phyloP scores from a whole-genome alignment of 2,113 vertebrate species.

The Diadophis punctatus region DNA sequence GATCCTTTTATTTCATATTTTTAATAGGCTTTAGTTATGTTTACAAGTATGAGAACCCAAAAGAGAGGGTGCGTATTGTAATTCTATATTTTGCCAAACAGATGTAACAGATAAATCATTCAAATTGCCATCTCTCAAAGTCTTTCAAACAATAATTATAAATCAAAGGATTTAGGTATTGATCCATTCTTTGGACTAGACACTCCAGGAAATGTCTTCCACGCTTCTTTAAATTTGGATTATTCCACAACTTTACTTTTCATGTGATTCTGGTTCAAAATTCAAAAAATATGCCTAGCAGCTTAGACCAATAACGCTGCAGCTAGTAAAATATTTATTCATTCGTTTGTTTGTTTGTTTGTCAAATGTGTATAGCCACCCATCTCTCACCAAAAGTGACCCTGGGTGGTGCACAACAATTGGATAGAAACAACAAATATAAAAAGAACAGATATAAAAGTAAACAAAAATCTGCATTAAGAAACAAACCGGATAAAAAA shows the following conservation, averaged over 20 bases:
- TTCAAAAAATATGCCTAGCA: neutral
- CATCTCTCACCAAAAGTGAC: too few relatives aligned
- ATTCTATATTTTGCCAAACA: neutral
- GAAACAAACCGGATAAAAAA: too few relatives aligned
- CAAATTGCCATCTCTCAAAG: neutral
- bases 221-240: neutral
- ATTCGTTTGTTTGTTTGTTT: too few relatives aligned
- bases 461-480: too few relatives aligned
- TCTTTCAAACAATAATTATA: neutral
- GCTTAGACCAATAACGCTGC: neutral
- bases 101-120: neutral
- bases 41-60: constrained; percentile 42
- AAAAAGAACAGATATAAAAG: too few relatives aligned
- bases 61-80: neutral
- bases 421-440: too few relatives aligned
- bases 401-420: too few relatives aligned
- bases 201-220: neutral
- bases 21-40: constrained; percentile 51
- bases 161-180: neutral
- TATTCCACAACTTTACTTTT: neutral
- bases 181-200: neutral
- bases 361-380: too few relatives aligned
- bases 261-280: neutral
- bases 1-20: constrained; percentile 62
- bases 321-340: too few relatives aligned